Percentiles rank a stretch among this genome's conserved stretches.
These are phyloP conservation scores for Drosophila paracracens DNA, from an alignment of 2,888 invertebrate species.

Conservation along the genomic window DNA sequence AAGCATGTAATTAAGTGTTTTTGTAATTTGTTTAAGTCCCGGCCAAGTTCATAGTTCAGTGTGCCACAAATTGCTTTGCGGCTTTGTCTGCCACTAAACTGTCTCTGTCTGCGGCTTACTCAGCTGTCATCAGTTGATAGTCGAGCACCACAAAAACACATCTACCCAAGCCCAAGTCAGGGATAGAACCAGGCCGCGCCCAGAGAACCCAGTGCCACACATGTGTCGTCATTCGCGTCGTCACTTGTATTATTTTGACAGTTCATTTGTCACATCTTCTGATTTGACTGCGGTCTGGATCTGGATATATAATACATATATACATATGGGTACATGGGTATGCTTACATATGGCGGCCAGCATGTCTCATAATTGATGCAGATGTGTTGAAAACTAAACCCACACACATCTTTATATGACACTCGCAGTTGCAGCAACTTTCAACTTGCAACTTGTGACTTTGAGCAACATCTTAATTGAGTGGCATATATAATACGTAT, in stretches of 20 bases:
- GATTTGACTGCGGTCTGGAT: conserved; percentile 62
- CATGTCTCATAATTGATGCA: conserved; percentile 34
- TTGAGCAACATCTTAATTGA: conserved; percentile 43
- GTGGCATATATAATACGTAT: conserved; percentile 1
- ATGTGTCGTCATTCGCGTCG: conserved; percentile 68
- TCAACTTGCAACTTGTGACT: conserved; percentile 5
- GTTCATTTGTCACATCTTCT: conserved; percentile 75
- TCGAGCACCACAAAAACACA: conserved; percentile 20
- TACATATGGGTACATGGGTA: conserved; percentile 5
- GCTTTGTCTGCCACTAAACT: conserved; percentile 55
- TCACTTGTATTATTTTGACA: conserved; percentile 77
- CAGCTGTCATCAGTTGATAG: conserved; percentile 70
- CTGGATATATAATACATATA: conserved; percentile 5
- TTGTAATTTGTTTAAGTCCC: conserved; percentile 50
- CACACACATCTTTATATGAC: conserved; percentile 41
- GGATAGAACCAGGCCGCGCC: conserved; percentile 51
- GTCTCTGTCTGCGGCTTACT: conserved; percentile 67
- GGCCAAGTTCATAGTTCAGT: conserved; percentile 53
- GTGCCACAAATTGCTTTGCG: conserved; percentile 55
- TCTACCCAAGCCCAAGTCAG: neutral
- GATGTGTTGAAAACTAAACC: conserved; percentile 52
- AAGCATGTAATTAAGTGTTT: conserved; percentile 73
- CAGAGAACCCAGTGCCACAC: conserved; percentile 33
- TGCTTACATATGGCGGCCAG: conserved; percentile 55
- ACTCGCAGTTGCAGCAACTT: conserved; percentile 17